Percentiles rank a stretch among this genome's conserved stretches.
phyloP scores from a whole-genome alignment of 2,113 vertebrate genomes.

The Pachyramphus minor region DNA sequence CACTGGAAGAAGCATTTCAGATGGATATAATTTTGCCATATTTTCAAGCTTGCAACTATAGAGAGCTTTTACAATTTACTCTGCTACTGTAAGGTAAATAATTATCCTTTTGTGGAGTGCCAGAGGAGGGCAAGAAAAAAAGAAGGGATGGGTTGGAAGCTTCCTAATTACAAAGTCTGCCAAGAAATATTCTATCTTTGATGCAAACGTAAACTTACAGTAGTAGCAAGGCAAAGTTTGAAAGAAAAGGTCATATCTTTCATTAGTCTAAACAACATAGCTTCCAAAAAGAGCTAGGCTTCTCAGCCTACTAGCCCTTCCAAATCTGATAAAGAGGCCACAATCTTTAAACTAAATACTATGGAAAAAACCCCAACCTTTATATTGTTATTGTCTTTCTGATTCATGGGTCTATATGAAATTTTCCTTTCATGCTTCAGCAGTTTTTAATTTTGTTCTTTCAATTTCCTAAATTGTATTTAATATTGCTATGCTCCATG shows the following conservation, averaged over 20 bases:
- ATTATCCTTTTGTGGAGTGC: not conserved
- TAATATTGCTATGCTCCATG: conserved; percentile 24
- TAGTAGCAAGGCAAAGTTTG: not conserved
- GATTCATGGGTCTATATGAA: conserved; percentile 36
- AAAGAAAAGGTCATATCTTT: not conserved
- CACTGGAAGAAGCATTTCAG: not conserved
- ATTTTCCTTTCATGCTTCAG: conserved; percentile 62
- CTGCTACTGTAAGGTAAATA: not conserved
- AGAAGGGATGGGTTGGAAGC: not conserved
- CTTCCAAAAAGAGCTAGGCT: not conserved
- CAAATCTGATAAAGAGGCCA: not conserved
- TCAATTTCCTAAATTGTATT: conserved; percentile 64
- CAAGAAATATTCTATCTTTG: not conserved
- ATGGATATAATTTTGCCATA: not conserved
- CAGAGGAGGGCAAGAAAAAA: not conserved
- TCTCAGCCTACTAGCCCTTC: not conserved
- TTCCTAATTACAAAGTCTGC: not conserved
- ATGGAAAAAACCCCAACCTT: fast-evolving
- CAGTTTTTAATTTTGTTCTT: conserved; percentile 71
- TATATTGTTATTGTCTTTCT: conserved; percentile 2
- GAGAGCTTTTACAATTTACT: not conserved
- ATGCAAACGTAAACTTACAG: not conserved
- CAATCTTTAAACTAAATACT: not conserved
- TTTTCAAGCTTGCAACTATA: not conserved
- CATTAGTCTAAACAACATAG: not conserved